A percentile compares a stretch with the other conserved stretches of the same genome.
phyloP scores from a whole-genome alignment of 2,113 vertebrate species.

The Propithecus coquereli region DNA sequence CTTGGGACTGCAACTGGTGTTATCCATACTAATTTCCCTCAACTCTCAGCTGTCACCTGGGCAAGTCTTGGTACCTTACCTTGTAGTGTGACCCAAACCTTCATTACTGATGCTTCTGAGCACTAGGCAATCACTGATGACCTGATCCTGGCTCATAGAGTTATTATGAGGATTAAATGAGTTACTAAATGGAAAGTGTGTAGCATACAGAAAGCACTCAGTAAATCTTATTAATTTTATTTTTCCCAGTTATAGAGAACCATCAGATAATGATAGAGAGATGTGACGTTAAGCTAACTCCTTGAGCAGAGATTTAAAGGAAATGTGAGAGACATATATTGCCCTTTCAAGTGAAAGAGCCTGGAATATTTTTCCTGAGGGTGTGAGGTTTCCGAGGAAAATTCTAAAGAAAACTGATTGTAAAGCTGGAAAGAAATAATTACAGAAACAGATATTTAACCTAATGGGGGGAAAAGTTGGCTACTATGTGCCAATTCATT shows the following conservation, averaged over 20 bases:
- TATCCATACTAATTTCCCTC: neutral
- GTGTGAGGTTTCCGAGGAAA: constrained; percentile 47
- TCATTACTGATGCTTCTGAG: neutral
- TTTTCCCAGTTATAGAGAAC: constrained; percentile 29
- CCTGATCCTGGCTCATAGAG: neutral
- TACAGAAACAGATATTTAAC: constrained; percentile 40
- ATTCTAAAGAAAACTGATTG: constrained; percentile 46
- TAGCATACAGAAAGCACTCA: neutral
- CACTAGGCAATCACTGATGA: neutral
- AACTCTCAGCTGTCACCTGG: neutral
- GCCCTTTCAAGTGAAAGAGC: constrained; percentile 16
- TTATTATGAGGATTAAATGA: neutral
- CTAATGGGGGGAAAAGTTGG: neutral
- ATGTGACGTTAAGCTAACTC: neutral
- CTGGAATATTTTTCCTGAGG: constrained; percentile 23
- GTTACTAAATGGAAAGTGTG: neutral
- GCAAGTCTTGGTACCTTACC: neutral
- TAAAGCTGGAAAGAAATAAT: constrained; percentile 48
- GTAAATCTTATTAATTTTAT: constrained; percentile 24
- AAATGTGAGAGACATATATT: neutral
- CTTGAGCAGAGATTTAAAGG: constrained; percentile 13
- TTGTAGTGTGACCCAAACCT: neutral
- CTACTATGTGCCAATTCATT: neutral
- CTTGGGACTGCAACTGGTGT: neutral
- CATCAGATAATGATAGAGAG: constrained; percentile 16